These are phyloP conservation scores for Alectura lathami DNA, from an alignment of 2,113 vertebrate genomes.

Conservation along the genomic window DNA sequence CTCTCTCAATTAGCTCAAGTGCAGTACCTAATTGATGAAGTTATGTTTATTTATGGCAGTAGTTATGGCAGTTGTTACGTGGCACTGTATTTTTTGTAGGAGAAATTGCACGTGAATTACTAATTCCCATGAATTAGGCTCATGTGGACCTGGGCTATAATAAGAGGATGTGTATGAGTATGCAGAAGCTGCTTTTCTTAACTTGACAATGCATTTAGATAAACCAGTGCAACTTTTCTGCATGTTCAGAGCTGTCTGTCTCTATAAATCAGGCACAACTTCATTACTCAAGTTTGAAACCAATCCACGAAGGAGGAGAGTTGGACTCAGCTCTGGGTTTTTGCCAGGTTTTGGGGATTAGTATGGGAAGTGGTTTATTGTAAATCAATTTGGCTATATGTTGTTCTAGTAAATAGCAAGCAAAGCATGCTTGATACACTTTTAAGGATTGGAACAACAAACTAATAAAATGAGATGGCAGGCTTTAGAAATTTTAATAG, in stretches of 20 bases:
- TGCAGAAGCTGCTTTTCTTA: neutral
- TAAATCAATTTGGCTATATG: conserved; percentile 1
- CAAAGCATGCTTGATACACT: neutral
- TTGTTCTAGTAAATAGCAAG: neutral
- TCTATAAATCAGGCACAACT: neutral
- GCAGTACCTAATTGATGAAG: neutral
- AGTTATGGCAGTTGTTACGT: neutral
- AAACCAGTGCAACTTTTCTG: neutral
- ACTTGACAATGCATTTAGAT: neutral
- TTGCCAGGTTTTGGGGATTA: neutral
- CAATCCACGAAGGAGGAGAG: neutral
- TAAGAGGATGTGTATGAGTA: neutral
- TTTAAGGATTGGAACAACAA: neutral
- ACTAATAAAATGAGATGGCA: neutral
- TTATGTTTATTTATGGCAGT: neutral
- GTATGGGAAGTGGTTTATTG: neutral
- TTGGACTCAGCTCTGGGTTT: neutral
- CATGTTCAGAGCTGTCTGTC: neutral
- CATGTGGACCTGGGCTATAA: neutral
- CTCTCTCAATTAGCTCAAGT: neutral
- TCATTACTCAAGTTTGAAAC: neutral
- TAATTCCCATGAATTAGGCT: neutral
- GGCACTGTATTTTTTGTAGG: neutral
- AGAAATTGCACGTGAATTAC: neutral
- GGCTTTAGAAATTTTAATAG: neutral